Conservation (phyloP, 2,113 vertebrate species). For the Burhinus oedicnemus region DNA sequence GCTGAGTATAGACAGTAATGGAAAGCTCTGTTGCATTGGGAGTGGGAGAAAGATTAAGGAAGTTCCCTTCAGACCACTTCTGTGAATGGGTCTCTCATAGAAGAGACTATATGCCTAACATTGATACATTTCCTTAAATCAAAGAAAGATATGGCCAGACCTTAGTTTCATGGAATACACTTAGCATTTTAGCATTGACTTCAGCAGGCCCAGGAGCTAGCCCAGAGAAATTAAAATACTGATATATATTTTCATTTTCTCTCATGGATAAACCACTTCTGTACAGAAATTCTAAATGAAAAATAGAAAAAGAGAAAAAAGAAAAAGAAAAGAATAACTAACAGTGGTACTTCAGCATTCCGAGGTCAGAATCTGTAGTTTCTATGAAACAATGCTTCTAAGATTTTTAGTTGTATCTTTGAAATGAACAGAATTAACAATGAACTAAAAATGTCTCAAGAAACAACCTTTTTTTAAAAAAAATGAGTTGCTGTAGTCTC, state of each 20-base stretch:
- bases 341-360: not conserved
- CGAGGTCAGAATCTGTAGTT: not conserved
- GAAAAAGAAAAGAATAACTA: not conserved
- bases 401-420: not conserved
- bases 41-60: not conserved
- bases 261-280: not conserved
- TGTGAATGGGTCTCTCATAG: not conserved
- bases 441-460: not conserved
- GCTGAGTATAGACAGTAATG: not conserved
- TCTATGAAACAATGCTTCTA: not conserved
- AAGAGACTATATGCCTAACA: not conserved
- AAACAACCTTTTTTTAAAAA: not conserved
- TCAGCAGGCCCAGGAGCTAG: not conserved
- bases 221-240: not conserved
- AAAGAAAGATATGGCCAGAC: not conserved
- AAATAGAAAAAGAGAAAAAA: not conserved
- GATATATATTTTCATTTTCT: not conserved
- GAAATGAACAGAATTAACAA: slow-evolving; percentile 8
- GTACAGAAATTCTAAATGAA: not conserved
- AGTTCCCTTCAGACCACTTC: not conserved
- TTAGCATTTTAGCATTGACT: not conserved
- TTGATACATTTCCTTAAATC: not conserved
- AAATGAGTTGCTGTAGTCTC: not conserved
- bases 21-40: not conserved
- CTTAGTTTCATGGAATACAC: not conserved